Base-by-base conservation (phyloP, 35 echinoderm and acorn worm species). In the Holothuria glaberrima region DNA sequence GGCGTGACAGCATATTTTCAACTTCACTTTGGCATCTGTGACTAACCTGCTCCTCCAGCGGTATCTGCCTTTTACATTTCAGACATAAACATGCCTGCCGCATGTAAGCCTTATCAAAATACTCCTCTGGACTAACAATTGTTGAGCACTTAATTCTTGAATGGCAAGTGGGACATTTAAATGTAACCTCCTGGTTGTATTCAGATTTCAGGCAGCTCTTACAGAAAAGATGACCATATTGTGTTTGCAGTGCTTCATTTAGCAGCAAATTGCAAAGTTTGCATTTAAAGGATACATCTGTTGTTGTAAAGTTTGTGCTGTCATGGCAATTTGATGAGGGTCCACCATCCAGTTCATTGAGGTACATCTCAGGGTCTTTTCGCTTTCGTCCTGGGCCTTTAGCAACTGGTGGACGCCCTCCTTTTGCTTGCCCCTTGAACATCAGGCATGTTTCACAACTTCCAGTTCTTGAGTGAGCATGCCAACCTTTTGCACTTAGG, bases 301-400 rank as follows among this genome's bases (percentile, higher is more conserved):
- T 24, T 68, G n/a, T 20, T 14, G 9, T 20, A 20, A 24, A 26
- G n/a, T 26, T 26, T 12, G 13, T 68, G 30, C 30, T 68, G 13
- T 68, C 14, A 29, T 68, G 65, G 13, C 9, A 20, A 26, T 14
- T 13, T 14, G 65, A 7, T 20, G 65, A 24, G 13, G 65, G 65
- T 68, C 65, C 65, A 24, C 74, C 22, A 12, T 2, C 22, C 22
- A 32, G 69, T 26, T 73, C 27, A 32, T 33, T 26, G n/a, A n/a
- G n/a, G n/a, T n/a, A 59, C 58, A 59, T 59, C 58, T 59, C 64
- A 68, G 64, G 7, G 64, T 68, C 64, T 12, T 68, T 68, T 68
- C 20, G 21, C 7, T 68, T 68, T 68, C 64, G 64, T 22, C 64
- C 64, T 12, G 21, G 64, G 64, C 21, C 21, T 68, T 68, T 68